Conservation (phyloP, 2,113 vertebrate species). For the Tachysurus fulvidraco region DNA sequence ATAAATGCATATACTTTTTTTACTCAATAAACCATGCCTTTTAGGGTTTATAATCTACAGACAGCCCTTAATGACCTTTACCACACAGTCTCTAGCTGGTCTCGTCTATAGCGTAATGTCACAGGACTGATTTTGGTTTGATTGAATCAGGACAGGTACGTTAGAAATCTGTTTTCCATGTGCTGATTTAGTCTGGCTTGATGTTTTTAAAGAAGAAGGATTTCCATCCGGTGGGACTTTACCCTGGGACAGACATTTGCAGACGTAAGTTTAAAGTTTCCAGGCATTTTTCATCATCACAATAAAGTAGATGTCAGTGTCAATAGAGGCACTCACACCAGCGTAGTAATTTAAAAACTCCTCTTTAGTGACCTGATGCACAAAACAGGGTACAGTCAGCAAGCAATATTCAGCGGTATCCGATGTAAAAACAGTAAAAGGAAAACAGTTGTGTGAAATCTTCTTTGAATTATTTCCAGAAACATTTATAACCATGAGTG, state of each 20-base stretch:
- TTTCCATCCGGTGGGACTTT: constrained; percentile 43
- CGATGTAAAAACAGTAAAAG: background rate
- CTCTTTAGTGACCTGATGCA: constrained; percentile 83
- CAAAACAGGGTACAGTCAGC: constrained; percentile 36
- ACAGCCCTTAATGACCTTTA: background rate
- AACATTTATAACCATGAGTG: background rate
- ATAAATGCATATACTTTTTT: background rate
- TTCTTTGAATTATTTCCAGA: background rate
- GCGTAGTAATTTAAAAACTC: constrained; percentile 93
- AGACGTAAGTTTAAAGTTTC: constrained; percentile 69
- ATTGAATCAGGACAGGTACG: constrained; percentile 29
- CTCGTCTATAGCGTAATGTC: background rate
- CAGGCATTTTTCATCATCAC: constrained; percentile 85
- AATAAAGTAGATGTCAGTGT: constrained; percentile 84
- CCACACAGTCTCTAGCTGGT: background rate
- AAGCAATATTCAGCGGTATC: no score
- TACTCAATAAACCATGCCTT: background rate
- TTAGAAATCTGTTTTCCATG: background rate
- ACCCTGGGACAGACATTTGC: constrained; percentile 49
- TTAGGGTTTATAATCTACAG: background rate
- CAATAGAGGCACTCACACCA: constrained; percentile 83
- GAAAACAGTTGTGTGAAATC: background rate
- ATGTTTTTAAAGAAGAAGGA: constrained; percentile 13
- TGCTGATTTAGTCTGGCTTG: background rate
- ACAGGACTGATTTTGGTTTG: constrained; percentile 2